Evolutionary conservation across 2,113 vertebrate genomes (phyloP).

Genomic region (Dunckerocampus dactyliophorus): DNA sequence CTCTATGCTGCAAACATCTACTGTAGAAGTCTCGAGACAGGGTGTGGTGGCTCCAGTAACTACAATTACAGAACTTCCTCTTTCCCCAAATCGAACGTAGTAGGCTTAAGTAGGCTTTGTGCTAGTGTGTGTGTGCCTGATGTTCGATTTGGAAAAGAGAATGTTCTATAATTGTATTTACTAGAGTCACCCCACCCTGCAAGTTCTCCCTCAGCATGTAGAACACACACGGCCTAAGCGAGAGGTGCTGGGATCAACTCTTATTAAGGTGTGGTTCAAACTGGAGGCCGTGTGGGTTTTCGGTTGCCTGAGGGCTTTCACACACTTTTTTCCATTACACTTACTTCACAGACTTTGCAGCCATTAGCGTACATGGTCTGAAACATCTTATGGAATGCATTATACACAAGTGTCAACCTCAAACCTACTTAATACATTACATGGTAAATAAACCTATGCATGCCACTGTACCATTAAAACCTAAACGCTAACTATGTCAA

Average conservation of each 20-base stretch:
- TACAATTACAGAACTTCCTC: too few relatives aligned
- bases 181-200: conserved; percentile 34
- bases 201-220: conserved; percentile 11
- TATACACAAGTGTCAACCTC: too few relatives aligned
- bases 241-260: conserved; percentile 22
- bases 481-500: too few relatives aligned
- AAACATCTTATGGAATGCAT: too few relatives aligned
- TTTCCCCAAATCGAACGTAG: too few relatives aligned
- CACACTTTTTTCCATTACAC: not conserved
- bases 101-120: too few relatives aligned
- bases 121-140: not conserved
- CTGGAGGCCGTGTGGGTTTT: not conserved
- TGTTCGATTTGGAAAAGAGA: conserved; percentile 43
- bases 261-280: conserved; percentile 6
- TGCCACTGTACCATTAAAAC: too few relatives aligned
- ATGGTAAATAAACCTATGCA: too few relatives aligned
- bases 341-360: too few relatives aligned
- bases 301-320: not conserved
- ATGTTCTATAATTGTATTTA: conserved; percentile 46
- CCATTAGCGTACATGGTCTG: too few relatives aligned
- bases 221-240: conserved; percentile 19
- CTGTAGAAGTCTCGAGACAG: not conserved
- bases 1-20: not conserved
- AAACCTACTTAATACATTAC: too few relatives aligned
- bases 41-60: too few relatives aligned